A percentile compares a stretch with the other conserved stretches of the same genome.
phyloP scores from a whole-genome alignment of 2,797 vertebrate species.

The Xiphorhynchus erythropygius region DNA sequence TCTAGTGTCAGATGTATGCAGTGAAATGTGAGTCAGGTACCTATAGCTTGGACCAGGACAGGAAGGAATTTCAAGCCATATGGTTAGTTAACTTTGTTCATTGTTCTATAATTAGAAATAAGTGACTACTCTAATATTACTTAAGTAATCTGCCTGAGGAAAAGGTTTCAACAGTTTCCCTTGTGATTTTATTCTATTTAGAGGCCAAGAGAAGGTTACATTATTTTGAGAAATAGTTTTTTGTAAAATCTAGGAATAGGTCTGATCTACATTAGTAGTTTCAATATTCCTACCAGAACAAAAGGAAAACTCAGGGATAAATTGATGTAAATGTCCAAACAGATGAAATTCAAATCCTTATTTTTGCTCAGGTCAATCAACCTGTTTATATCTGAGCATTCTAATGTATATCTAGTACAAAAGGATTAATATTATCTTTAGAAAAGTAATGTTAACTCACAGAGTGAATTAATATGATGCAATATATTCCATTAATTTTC shows the following conservation, averaged over 20 bases:
- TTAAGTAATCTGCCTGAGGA: background rate
- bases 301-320: background rate
- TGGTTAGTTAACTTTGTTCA: background rate
- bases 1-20: rapidly evolving
- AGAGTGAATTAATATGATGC: background rate
- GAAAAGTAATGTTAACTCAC: background rate
- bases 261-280: background rate
- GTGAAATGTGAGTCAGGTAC: background rate
- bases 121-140: background rate
- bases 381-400: background rate
- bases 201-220: background rate
- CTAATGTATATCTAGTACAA: background rate
- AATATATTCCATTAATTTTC: background rate
- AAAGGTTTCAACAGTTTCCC: background rate
- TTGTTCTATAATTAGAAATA: background rate
- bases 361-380: background rate
- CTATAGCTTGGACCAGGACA: background rate
- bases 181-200: background rate
- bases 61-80: background rate
- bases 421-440: background rate
- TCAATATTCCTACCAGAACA: background rate
- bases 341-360: background rate
- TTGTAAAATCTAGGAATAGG: background rate
- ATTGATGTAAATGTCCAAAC: background rate
- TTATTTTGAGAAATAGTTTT: background rate